A percentile compares a stretch with the other conserved stretches of the same genome.
Evolutionary conservation across 2,797 vertebrate species (phyloP).

Genomic region (Takifugu ocellatus): DNA sequence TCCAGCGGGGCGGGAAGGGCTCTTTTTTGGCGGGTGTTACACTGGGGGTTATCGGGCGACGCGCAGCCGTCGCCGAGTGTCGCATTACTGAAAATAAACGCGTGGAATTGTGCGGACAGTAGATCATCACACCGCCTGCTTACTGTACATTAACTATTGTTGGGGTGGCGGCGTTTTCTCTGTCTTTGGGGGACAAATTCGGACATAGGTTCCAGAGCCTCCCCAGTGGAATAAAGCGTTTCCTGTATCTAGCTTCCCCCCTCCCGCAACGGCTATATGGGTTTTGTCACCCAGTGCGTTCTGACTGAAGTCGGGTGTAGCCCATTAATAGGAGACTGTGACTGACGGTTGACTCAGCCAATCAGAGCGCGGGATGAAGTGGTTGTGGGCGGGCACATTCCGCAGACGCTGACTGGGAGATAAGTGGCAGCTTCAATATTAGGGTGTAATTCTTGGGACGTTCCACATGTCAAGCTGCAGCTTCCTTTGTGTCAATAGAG

Average conservation of each 20-base stretch:
- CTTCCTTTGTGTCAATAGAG: too few species aligned
- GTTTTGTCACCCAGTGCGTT: slow-evolving; percentile 76
- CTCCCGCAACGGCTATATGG: background rate
- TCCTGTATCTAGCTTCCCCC: background rate
- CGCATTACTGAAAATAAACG: slow-evolving; percentile 29
- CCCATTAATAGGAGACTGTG: slow-evolving; percentile 54
- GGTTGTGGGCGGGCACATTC: slow-evolving; percentile 31
- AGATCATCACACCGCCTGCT: background rate
- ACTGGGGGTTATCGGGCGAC: slow-evolving; percentile 56
- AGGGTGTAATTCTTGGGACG: background rate
- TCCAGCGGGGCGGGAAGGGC: background rate
- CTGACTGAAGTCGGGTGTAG: slow-evolving; percentile 77
- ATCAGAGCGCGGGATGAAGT: slow-evolving; percentile 43
- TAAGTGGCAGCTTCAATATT: slow-evolving; percentile 35
- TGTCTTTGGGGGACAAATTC: slow-evolving; percentile 4
- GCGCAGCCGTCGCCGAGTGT: slow-evolving; percentile 29
- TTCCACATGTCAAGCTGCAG: too few species aligned
- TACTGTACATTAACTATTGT: slow-evolving; percentile 4
- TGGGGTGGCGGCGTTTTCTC: slow-evolving; percentile 14
- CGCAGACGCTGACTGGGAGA: slow-evolving; percentile 46
- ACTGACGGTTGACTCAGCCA: slow-evolving; percentile 63
- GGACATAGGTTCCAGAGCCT: background rate
- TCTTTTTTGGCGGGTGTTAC: slow-evolving; percentile 51
- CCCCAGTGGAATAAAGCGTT: slow-evolving; percentile 10
- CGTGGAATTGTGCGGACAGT: slow-evolving; percentile 5